Percentiles rank a stretch among this genome's conserved stretches.
These are phyloP conservation scores for Eupeodes corollae DNA, from an alignment of 1,140 invertebrate species.

Conservation along the genomic window DNA sequence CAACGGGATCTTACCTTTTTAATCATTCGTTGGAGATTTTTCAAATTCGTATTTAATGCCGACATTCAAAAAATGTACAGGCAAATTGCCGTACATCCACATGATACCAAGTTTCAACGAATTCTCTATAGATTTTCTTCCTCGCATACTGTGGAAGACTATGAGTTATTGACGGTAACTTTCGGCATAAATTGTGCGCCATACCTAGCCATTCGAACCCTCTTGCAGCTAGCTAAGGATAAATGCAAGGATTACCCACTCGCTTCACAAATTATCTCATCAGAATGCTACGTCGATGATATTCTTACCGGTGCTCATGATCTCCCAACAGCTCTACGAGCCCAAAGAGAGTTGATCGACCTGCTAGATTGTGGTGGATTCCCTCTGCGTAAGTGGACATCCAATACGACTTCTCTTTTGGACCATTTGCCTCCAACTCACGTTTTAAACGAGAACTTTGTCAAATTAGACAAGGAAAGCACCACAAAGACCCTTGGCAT, in stretches of 20 bases:
- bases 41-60: constrained; percentile 17
- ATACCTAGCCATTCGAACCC: constrained; percentile 9
- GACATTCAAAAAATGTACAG: constrained; percentile 39
- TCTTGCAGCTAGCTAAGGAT: constrained; percentile 29
- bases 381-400: constrained; percentile 1
- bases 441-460: background rate
- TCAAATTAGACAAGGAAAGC: background rate
- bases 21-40: no score
- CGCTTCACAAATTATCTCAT: constrained; percentile 11
- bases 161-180: constrained; percentile 10
- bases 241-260: constrained; percentile 17
- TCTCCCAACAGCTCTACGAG: background rate
- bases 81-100: constrained; percentile 24
- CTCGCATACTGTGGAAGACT: background rate
- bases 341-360: background rate
- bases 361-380: constrained; percentile 1
- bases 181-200: constrained; percentile 13
- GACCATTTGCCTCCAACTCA: background rate
- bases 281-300: constrained; percentile 36
- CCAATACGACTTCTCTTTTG: background rate
- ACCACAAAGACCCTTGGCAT: constrained; percentile 20
- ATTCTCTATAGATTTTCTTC: constrained; percentile 19
- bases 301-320: constrained; percentile 8
- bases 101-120: constrained; percentile 23
- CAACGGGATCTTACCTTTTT: no score